phyloP scores from a whole-genome alignment of 2,113 vertebrate genomes.

The Entomyzon cyanotis region DNA sequence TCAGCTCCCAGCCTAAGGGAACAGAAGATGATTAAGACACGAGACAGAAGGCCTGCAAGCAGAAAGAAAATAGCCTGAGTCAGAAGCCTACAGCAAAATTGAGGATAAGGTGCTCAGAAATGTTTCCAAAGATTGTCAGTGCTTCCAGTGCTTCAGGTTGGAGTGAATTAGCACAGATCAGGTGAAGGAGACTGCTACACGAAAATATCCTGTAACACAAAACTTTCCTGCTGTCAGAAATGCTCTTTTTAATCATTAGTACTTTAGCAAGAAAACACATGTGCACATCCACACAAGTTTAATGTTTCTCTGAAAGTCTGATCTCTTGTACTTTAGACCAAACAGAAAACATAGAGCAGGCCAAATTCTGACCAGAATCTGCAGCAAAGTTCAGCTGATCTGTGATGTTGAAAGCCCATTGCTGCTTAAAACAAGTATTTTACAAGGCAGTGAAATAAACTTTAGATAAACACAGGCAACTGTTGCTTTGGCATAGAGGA shows the following conservation, averaged over 20 bases:
- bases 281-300: conserved; percentile 29
- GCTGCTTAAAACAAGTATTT: background rate
- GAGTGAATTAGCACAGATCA: background rate
- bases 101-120: background rate
- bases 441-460: conserved; percentile 37
- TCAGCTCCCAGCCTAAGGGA: background rate
- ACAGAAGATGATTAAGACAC: background rate
- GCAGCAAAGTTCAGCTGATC: background rate
- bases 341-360: conserved; percentile 68
- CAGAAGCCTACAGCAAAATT: background rate
- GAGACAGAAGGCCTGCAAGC: background rate
- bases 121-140: background rate
- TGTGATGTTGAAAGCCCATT: background rate
- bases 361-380: conserved; percentile 48
- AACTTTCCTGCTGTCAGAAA: conserved; percentile 69
- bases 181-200: background rate
- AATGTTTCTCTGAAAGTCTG: conserved; percentile 66
- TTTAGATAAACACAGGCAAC: conserved; percentile 2
- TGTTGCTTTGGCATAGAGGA: background rate
- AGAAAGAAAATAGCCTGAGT: background rate
- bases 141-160: background rate
- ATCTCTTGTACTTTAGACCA: conserved; percentile 70
- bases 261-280: conserved; percentile 53
- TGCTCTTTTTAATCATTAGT: conserved; percentile 57
- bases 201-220: conserved; percentile 38